Base-by-base conservation (phyloP, 2,113 vertebrate species). In the Craseonycteris thonglongyai region DNA sequence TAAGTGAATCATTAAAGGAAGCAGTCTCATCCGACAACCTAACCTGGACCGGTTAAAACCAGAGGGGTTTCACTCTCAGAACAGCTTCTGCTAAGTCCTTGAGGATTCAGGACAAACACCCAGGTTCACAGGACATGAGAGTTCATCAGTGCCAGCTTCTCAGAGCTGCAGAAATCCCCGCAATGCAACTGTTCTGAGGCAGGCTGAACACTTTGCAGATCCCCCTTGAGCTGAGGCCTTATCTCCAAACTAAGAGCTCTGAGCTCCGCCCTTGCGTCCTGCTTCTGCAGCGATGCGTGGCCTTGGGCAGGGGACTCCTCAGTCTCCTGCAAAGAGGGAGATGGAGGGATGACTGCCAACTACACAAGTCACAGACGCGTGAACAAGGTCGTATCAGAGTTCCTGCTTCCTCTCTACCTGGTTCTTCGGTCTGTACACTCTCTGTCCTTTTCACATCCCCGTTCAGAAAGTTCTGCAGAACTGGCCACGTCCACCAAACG, bases 1-100 rank as follows among this genome's bases (percentile, higher is more conserved):
- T 51, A 42, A 95, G 40, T 88, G 69, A 79, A 54, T 92, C 76
- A 69, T 66, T 90, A 75, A 87, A 94, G 81, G 66, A 80, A 74
- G 69, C 58, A 87, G 82, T 38, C 40, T 69, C 21, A 65, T 40
- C 11, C 11, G 24, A 71, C 66, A 91, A 54, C 51, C 68, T 38
- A 79, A 83, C 9, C 49, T 79, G 49, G 42, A 54, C 42, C 66
- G 30, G 65, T 83, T 75, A 72, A 88, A 59, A 33, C 26, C 5
- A 69, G 7, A 69, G 68, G 38, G 40, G 38, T 66, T 56, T 83
- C 59, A 68, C 51, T 89, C 83, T 40, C 42, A 42, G 51, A 14
- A 68, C 72, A 93, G 33, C 30, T 82, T 49, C 63, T 82, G 81
- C 54, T 65, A 56, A 82, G n/a, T n/a, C 40, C 65, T 26, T 63